Evolutionary conservation across 2,888 invertebrate species (phyloP).

Genomic region (Scaptomyza caliginosa): DNA sequence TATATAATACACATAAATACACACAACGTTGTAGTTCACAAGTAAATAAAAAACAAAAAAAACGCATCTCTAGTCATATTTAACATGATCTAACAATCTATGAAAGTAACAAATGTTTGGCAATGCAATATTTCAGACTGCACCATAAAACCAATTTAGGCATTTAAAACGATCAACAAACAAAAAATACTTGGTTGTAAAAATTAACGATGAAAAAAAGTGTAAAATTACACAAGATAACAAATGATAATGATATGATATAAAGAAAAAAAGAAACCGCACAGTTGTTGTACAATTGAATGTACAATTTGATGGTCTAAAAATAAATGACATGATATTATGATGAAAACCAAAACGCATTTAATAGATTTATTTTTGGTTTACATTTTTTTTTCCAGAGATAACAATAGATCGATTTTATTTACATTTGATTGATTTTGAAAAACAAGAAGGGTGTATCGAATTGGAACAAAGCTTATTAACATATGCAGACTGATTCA

Average conservation of each 20-base stretch:
- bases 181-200: slow-evolving; percentile 54
- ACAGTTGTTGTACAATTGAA: slow-evolving; percentile 64
- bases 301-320: slow-evolving; percentile 44
- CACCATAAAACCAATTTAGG: slow-evolving; percentile 59
- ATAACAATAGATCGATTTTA: slow-evolving; percentile 66
- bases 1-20: slow-evolving; percentile 15
- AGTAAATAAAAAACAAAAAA: slow-evolving; percentile 12
- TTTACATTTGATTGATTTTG: slow-evolving; percentile 49
- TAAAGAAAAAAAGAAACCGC: slow-evolving; percentile 37
- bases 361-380: slow-evolving; percentile 1
- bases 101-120: slow-evolving; percentile 48
- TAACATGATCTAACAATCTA: slow-evolving; percentile 23
- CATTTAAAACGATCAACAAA: slow-evolving; percentile 52
- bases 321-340: slow-evolving; percentile 64
- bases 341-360: slow-evolving; percentile 43
- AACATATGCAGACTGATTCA: slow-evolving; percentile 21
- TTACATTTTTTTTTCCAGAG: slow-evolving; percentile 6
- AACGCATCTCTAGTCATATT: slow-evolving; percentile 27
- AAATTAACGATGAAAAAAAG: slow-evolving; percentile 18
- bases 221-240: slow-evolving; percentile 41
- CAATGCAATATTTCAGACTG: slow-evolving; percentile 75
- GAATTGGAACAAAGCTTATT: slow-evolving; percentile 21
- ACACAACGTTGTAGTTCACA: slow-evolving; percentile 31
- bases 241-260: too few species aligned
- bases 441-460: slow-evolving; percentile 29